Conservation (phyloP, 37 sponge, comb jelly and placozoan genomes). For the Sycon ciliatum region DNA sequence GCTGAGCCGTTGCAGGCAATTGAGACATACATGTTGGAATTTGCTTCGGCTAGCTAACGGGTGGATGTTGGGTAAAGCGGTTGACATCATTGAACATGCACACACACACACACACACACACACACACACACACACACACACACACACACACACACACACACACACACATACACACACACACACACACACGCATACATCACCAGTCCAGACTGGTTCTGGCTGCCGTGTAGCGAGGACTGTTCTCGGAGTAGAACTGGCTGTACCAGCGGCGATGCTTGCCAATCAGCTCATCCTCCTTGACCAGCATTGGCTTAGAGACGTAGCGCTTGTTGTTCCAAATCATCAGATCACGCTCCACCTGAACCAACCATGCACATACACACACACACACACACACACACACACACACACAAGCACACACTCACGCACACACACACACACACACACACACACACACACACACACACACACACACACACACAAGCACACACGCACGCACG, state of each 20-base stretch:
- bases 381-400: slow-evolving; percentile 24
- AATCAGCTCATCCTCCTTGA: slow-evolving; percentile 41
- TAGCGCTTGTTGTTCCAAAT: slow-evolving; percentile 51
- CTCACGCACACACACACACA: slow-evolving; percentile 21
- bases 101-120: no score
- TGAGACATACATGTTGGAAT: no score
- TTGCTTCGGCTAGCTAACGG: no score
- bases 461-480: slow-evolving; percentile 24
- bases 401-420: slow-evolving; percentile 20
- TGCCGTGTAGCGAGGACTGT: slow-evolving; percentile 19
- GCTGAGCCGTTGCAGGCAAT: no score
- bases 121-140: no score
- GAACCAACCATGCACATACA: no score
- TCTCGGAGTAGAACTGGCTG: slow-evolving; percentile 48
- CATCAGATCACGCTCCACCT: slow-evolving; percentile 47
- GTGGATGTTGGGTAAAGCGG: no score
- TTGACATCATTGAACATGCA: no score
- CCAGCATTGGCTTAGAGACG: slow-evolving; percentile 28
- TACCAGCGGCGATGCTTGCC: slow-evolving; percentile 40
- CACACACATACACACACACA: no score
- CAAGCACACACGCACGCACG: slow-evolving; percentile 5
- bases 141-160: no score
- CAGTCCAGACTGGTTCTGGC: background rate
- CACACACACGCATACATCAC: background rate
- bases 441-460: slow-evolving; percentile 24